Base-by-base conservation (phyloP, 2,888 invertebrate species). In the Didymodactylos carnosus region DNA sequence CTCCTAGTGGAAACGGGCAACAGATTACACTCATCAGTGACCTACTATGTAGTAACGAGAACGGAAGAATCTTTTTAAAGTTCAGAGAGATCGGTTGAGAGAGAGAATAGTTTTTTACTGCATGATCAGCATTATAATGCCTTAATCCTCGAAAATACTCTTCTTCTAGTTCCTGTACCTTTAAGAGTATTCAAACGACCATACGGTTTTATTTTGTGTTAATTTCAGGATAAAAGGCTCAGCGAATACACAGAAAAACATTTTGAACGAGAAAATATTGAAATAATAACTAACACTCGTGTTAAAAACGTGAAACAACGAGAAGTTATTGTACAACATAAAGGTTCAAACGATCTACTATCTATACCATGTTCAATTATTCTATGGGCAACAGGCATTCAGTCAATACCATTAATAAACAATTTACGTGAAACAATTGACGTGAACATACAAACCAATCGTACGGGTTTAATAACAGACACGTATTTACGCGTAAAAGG, bases 351-450 rank as follows among this genome's bases (percentile, higher is more conserved):
- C n/a, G 35, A 62, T 35, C 25, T 27, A 62, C 77, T 77, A 8
- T 76, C 78, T 13, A 41, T 84, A 25, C 81, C 81, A 0, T 83
- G 83, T 79, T 83, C 83, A 23, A 77, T 84, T 69, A 82, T 83
- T 35, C 83, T 84, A 7, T 84, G 84, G 84, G 83, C 83, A 76
- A 82, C 84, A 8, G 84, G 84, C 0, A 78, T 84, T 71, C 80
- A 83, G 23, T 83, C 29, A 35, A 29, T 29, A 35, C n/a, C 35
- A 35, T 35, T 62, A 35, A 62, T 35, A n/a, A 35, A 62, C 35
- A 29, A 35, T 6, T 35, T 62, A 35, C 62, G 62, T 35, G 35
- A 62, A 35, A 62, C 35, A 8, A 62, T 62, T 35, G 62, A 35
- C 11, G 29, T 62, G 10, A 35, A 62, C 10, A 25, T 7, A 3